These are phyloP conservation scores for Merops nubicus DNA, from an alignment of 2,113 vertebrate species.

Conservation along the genomic window DNA sequence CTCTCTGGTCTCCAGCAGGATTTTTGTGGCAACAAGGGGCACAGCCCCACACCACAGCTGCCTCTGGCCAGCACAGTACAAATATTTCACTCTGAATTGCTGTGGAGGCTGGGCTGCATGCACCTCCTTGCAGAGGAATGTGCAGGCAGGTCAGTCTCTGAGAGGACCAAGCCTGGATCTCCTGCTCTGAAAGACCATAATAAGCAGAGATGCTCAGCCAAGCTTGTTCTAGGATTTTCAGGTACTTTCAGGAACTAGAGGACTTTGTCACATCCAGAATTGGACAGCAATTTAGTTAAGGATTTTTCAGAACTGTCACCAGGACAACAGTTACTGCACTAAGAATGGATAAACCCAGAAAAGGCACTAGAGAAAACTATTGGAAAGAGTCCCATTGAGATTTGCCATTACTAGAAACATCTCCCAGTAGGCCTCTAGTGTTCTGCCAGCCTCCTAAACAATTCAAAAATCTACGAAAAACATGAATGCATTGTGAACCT, in stretches of 20 bases:
- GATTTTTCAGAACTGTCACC: not conserved
- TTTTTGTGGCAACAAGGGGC: not conserved
- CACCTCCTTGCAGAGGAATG: not conserved
- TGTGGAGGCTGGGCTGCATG: not conserved
- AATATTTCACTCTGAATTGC: not conserved
- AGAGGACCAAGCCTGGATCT: not conserved
- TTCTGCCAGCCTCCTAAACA: not conserved
- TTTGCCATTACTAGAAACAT: not conserved
- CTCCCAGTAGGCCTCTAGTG: not conserved
- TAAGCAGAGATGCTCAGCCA: not conserved
- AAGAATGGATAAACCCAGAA: not conserved
- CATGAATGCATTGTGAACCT: not conserved
- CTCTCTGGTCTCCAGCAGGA: not conserved
- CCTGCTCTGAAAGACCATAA: not conserved
- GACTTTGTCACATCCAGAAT: not conserved
- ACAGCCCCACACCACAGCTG: not conserved
- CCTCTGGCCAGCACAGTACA: not conserved
- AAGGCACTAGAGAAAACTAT: not conserved
- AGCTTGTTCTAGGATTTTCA: rapidly evolving
- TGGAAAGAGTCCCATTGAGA: not conserved
- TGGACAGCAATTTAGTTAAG: not conserved
- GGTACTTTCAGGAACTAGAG: not conserved
- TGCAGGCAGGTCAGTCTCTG: not conserved
- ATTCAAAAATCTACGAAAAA: not conserved
- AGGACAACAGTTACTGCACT: not conserved